A percentile compares a stretch with the other conserved stretches of the same genome.
phyloP scores from a whole-genome alignment of 2,797 vertebrate genomes.

The Phataginus tricuspis region DNA sequence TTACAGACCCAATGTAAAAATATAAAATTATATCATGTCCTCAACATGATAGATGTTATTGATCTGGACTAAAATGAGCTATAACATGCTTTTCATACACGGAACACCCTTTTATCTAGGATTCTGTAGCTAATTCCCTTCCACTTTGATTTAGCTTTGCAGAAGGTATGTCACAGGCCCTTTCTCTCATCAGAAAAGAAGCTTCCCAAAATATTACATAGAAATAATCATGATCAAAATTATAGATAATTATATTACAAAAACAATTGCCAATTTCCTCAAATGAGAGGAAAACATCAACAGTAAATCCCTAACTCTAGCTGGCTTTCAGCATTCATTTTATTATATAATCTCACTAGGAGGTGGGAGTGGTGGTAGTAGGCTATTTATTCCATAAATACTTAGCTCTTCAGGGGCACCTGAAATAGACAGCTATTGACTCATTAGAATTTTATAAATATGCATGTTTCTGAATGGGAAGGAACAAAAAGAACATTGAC shows the following conservation, averaged over 20 bases:
- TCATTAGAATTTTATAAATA: conserved; percentile 33
- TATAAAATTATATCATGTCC: conserved; percentile 1
- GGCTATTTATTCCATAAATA: conserved; percentile 58
- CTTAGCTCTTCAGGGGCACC: neutral
- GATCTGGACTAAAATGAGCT: neutral
- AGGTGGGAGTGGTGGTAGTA: conserved; percentile 15
- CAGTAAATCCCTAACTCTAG: conserved; percentile 18
- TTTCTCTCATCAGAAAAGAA: neutral
- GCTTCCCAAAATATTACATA: neutral
- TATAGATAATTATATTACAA: neutral
- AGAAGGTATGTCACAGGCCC: neutral
- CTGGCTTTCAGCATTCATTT: neutral
- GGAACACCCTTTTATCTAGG: neutral
- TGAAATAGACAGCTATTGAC: conserved; percentile 52
- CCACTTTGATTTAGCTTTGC: conserved; percentile 43
- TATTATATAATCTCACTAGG: conserved; percentile 43
- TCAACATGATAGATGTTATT: neutral
- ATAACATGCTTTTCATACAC: neutral
- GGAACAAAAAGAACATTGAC: conserved; percentile 33
- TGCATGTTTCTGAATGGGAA: neutral
- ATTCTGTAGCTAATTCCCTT: conserved; percentile 8
- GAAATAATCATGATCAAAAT: conserved; percentile 33
- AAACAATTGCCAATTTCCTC: conserved; percentile 29
- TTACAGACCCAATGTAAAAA: neutral
- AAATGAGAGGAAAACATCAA: conserved; percentile 20